Evolutionary conservation across 2,113 vertebrate species (phyloP), one percentile per base, ranked within the genome.

Genomic region (Pontoporia blainvillei): DNA sequence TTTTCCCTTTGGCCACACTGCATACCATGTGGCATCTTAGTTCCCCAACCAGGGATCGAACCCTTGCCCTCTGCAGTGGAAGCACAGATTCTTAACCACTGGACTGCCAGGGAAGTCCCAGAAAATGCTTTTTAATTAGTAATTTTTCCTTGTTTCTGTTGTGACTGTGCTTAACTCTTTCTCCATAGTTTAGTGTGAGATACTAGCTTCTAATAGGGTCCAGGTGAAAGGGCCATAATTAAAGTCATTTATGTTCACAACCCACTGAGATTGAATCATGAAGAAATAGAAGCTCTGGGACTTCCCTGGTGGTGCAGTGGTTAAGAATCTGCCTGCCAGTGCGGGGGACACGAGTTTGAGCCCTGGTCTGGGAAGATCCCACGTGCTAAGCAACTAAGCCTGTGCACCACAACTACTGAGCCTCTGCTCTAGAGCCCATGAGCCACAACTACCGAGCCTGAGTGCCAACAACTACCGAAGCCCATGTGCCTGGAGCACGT

Each of bases 161-260:
- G 0, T 49, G 25, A 27, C 29, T 7, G 36, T 81, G 69, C 69
- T 66, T 92, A 79, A 91, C 18, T 69, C 62, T 96, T 67, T 81
- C 62, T 84, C n/a, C 44, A 1, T 90, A 59, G 94, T 87, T 92
- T 86, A 93, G 21, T 89, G 4, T 71, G 41, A 54, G 12, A 94
- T n/a, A 12, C 18, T 93, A 88, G 18, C 23, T 78, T 95, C 25
- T 89, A 4, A 57, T 81, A 82, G 49, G 49, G 13, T 62, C 34
- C 20, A 95, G 29, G 18, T 89, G 36, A 93, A 69, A 85, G 23
- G n/a, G 4, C 52, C 46, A 14, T 92, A 72, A 46, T 72, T 90
- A 82, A 94, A 62, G 59, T 91, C 5, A 21, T 92, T 81, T 93
- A 57, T 89, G 8, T 82, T 96, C n/a, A 46, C 61, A 94, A 49